These are phyloP conservation scores for Calosoma granatense DNA, from an alignment of 1,140 invertebrate species.

Conservation along the genomic window DNA sequence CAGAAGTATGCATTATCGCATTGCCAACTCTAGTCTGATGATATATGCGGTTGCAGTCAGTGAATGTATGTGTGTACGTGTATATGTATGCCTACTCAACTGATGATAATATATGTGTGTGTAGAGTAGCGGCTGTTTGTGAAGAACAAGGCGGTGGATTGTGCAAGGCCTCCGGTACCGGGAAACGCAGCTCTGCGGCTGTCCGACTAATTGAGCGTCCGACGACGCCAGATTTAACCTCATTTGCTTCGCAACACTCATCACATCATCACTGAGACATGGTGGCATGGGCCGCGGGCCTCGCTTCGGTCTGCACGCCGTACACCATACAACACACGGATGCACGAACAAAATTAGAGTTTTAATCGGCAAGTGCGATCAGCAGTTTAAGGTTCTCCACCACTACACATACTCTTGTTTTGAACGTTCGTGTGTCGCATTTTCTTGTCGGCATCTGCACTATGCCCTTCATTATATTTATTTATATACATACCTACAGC, in stretches of 20 bases:
- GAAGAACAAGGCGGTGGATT: neutral
- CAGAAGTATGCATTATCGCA: neutral
- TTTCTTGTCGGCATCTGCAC: too few relatives aligned
- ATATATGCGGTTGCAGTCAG: neutral
- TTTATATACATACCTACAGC: too few relatives aligned
- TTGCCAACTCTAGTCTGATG: neutral
- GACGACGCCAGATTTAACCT: slow-evolving; percentile 7
- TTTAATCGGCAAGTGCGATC: too few relatives aligned
- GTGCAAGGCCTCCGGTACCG: neutral
- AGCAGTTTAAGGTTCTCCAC: too few relatives aligned
- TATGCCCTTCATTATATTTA: too few relatives aligned
- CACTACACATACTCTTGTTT: too few relatives aligned
- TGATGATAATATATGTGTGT: neutral
- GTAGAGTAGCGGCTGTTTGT: neutral
- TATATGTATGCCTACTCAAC: neutral
- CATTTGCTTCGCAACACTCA: neutral
- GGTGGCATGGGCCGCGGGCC: too few relatives aligned
- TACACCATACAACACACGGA: too few relatives aligned
- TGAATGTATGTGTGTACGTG: neutral
- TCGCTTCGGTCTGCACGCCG: too few relatives aligned
- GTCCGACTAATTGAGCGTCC: neutral
- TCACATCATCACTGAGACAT: neutral
- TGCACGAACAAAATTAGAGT: too few relatives aligned
- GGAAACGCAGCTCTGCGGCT: neutral
- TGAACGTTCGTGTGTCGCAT: too few relatives aligned